Base-by-base conservation (phyloP, 2,888 invertebrate genomes). In the Ectobius pallidus region DNA sequence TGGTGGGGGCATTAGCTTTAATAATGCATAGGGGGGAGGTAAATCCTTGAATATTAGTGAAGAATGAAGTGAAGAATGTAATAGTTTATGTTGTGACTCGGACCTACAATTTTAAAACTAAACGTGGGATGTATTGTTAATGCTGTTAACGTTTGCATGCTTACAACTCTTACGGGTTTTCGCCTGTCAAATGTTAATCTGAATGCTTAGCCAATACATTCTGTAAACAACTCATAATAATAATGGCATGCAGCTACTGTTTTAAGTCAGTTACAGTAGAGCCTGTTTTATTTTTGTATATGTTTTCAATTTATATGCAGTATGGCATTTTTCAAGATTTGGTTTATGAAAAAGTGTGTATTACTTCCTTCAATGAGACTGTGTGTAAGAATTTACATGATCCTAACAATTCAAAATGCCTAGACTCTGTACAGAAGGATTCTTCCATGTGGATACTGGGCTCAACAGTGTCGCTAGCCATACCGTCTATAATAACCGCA, bases 261-360 rank as follows among this genome's bases (percentile, higher is more conserved):
- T 20, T 52, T 22, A 52, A 52, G 52, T 11, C 4, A 4, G 78
- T 84, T 42, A 82, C 84, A 0, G 83, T 85, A 3, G 85, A 85
- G 76, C 85, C 85, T 0, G 81, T 84, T 4, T 77, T 84, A 65
- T 83, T 85, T 74, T 77, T 84, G 20, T 84, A 82, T 78, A 83
- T 84, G 82, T 77, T 84, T 55, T 80, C 81, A 0, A 79, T 79
- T 25, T 83, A 81, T 73, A 78, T 83, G 70, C 80, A 82, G 71
- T 82, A 80, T 71, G 80, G 82, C 3, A 80, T 82, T 3, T 78
- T 82, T 55, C 84, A 84, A 78, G 83, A 83, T 72, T 78, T 84
- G 44, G 78, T 83, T 4, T 83, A 81, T 75, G 76, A 79, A 9
- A 84, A 84, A 78, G 81, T 82, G 0, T 85, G 85, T 73, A 62